Conservation (phyloP, 1,140 invertebrate species). For the Heterodera schachtii region DNA sequence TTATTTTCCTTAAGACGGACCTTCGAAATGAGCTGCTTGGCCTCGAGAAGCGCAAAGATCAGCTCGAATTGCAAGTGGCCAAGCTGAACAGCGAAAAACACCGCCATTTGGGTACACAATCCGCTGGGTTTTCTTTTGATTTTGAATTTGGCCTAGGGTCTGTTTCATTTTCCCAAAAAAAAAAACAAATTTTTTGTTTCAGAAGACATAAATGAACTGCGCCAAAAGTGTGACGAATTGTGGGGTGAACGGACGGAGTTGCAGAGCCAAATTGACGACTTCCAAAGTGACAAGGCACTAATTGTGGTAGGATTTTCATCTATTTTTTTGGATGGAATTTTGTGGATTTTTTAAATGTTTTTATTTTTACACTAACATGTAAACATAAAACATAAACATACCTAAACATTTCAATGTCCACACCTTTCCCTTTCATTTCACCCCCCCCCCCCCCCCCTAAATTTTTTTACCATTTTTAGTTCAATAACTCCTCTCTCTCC, state of each 20-base stretch:
- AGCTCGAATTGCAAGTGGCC: slow-evolving; percentile 25
- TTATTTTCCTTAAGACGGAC: slow-evolving; percentile 26
- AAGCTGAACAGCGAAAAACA: slow-evolving; percentile 32
- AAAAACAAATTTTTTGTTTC: background rate
- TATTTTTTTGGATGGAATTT: background rate
- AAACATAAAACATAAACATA: too few species aligned
- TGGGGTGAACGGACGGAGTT: slow-evolving; percentile 13
- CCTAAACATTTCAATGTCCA: too few species aligned
- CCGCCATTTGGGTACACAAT: slow-evolving; percentile 8
- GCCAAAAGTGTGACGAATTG: background rate
- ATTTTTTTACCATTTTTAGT: too few species aligned
- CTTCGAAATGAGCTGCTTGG: slow-evolving; percentile 25
- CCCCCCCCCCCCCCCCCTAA: too few species aligned
- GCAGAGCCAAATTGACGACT: slow-evolving; percentile 36
- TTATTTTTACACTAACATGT: too few species aligned
- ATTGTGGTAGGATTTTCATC: slow-evolving; percentile 11
- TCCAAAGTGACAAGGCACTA: slow-evolving; percentile 26
- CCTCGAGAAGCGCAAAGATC: slow-evolving; percentile 19
- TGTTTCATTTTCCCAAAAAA: background rate
- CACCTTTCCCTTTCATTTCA: too few species aligned
- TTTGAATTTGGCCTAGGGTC: too few species aligned
- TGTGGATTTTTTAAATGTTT: too few species aligned
- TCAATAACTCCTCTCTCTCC: too few species aligned
- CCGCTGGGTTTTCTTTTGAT: too few species aligned
- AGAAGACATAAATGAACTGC: slow-evolving; percentile 26